Evolutionary conservation across 92 coral and sea anemone genomes (phyloP).

Genomic region (Metridium senile): DNA sequence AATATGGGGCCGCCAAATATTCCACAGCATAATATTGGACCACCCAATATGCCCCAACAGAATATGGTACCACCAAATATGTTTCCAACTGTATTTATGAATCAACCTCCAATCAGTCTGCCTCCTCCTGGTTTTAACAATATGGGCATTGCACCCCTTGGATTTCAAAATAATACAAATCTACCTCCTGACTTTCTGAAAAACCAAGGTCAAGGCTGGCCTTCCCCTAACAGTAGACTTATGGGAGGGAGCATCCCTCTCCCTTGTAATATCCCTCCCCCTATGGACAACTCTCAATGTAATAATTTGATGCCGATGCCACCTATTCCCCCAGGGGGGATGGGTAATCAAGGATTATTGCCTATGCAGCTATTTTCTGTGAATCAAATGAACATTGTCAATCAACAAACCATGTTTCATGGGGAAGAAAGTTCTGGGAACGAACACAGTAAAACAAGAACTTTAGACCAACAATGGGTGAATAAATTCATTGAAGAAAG

Average conservation of each 20-base stretch:
- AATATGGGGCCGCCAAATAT: neutral
- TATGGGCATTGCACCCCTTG: neutral
- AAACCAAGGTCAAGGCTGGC: neutral
- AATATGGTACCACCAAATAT: neutral
- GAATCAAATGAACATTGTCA: neutral
- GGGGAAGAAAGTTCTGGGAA: neutral
- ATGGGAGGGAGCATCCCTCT: neutral
- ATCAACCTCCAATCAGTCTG: neutral
- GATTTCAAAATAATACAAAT: conserved; percentile 6
- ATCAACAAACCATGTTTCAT: neutral
- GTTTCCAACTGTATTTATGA: neutral
- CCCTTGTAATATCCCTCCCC: neutral
- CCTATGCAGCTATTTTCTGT: neutral
- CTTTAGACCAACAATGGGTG: conserved; percentile 53
- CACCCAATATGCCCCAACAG: neutral
- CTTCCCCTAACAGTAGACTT: neutral
- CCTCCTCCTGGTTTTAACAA: conserved; percentile 17
- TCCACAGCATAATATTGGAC: neutral
- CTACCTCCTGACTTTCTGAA: neutral
- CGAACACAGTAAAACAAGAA: conserved; percentile 10
- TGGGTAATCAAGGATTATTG: neutral
- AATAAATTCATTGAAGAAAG: conserved; percentile 55
- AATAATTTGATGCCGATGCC: conserved; percentile 3
- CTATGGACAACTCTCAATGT: neutral
- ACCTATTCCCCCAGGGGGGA: neutral